phyloP scores from a whole-genome alignment of 1,140 invertebrate genomes.

The Diorhabda sublineata region DNA sequence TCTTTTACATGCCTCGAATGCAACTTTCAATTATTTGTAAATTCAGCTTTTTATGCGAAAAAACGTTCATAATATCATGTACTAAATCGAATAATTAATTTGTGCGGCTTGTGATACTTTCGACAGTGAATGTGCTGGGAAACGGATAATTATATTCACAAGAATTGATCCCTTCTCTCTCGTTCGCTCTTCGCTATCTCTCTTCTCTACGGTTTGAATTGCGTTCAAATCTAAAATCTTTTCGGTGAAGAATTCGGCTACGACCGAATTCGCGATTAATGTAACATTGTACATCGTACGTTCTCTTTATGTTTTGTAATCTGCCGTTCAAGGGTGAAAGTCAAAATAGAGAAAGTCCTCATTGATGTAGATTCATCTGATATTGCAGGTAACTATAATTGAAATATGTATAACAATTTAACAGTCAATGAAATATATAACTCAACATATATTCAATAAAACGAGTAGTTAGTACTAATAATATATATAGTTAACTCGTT shows the following conservation, averaged over 20 bases:
- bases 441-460: too few species aligned
- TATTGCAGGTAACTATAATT: too few species aligned
- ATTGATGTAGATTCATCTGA: too few species aligned
- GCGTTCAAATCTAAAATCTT: background rate
- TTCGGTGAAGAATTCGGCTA: background rate
- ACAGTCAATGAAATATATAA: too few species aligned
- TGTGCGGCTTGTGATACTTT: background rate
- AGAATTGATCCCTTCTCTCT: background rate
- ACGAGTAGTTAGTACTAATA: too few species aligned
- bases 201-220: background rate
- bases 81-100: too few species aligned
- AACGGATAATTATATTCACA: background rate
- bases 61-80: too few species aligned
- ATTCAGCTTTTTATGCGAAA: too few species aligned
- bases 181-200: background rate
- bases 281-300: background rate
- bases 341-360: background rate
- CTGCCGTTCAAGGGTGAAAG: background rate
- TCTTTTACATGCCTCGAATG: too few species aligned
- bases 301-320: conserved; percentile 3
- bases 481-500: too few species aligned
- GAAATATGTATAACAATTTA: too few species aligned
- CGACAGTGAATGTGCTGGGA: background rate
- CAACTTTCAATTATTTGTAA: too few species aligned
- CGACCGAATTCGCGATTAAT: background rate